Evolutionary conservation across 2,113 vertebrate genomes (phyloP).

Genomic region (Galeopterus variegatus): DNA sequence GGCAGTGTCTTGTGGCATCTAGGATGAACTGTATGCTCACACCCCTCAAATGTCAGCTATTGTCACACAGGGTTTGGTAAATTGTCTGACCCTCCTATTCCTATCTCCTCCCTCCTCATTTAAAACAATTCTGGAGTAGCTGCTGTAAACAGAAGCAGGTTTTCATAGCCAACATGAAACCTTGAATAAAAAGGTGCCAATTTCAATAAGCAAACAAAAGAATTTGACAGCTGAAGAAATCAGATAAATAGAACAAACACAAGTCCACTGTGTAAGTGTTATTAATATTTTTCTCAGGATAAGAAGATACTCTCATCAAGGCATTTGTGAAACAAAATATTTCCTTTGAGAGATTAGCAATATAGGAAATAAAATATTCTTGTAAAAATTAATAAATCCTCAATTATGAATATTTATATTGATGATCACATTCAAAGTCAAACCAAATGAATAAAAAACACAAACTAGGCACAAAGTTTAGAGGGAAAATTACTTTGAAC

Average conservation of each 20-base stretch:
- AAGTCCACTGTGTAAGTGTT: no score
- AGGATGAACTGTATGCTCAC: not conserved
- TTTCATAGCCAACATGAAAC: not conserved
- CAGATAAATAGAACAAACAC: not conserved
- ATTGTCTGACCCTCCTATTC: not conserved
- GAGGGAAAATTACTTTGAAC: not conserved
- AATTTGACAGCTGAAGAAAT: not conserved
- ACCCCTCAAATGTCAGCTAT: not conserved
- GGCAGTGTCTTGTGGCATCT: not conserved
- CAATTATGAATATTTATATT: not conserved
- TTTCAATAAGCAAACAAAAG: not conserved
- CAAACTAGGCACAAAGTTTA: not conserved
- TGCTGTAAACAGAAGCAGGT: not conserved
- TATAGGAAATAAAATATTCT: not conserved
- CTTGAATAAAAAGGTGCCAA: not conserved
- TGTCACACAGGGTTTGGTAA: not conserved
- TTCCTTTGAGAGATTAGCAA: not conserved
- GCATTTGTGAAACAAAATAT: not conserved
- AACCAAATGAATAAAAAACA: not conserved
- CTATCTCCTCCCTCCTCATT: not conserved
- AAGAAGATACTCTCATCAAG: not conserved
- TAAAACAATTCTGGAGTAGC: not conserved
- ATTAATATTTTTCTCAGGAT: not conserved
- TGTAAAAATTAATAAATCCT: not conserved
- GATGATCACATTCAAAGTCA: not conserved